Conservation (phyloP, 2,113 vertebrate genomes). For the Ammodytes dubius region DNA sequence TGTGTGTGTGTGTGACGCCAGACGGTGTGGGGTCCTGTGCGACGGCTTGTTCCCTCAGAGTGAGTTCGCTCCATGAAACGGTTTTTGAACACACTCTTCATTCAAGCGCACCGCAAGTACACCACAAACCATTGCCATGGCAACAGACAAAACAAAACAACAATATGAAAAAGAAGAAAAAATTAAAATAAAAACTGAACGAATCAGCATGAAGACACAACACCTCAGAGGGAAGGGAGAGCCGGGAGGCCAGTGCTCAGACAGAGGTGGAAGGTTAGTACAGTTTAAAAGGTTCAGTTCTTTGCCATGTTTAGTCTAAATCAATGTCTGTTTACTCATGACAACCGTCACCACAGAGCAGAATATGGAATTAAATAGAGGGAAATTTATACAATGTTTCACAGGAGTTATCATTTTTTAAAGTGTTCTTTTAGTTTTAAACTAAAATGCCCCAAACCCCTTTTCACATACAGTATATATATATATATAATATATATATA, state of each 20-base stretch:
- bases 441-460: constrained; percentile 55
- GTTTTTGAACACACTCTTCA: constrained; percentile 97
- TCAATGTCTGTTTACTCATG: constrained; percentile 12
- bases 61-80: constrained; percentile 89
- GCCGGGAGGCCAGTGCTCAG: constrained; percentile 59
- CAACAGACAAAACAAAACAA: constrained; percentile 48
- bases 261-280: constrained; percentile 47
- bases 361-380: constrained; percentile 18
- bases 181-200: constrained; percentile 17
- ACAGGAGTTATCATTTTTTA: constrained; percentile 31
- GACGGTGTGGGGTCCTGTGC: constrained; percentile 61
- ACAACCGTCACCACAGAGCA: constrained; percentile 13
- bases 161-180: constrained; percentile 52
- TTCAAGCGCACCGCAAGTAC: constrained; percentile 88
- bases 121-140: constrained; percentile 56
- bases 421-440: constrained; percentile 41
- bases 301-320: constrained; percentile 34
- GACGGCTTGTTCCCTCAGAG: constrained; percentile 91
- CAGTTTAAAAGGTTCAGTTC: constrained; percentile 47
- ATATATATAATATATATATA: constrained; percentile 2
- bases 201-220: constrained; percentile 87
- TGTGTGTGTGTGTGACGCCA: not conserved
- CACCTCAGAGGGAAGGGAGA: constrained; percentile 82
- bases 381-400: constrained; percentile 41
- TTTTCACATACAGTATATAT: constrained; percentile 19